Evolutionary conservation across 2,888 invertebrate genomes (phyloP).

Genomic region (Clostera curtula): DNA sequence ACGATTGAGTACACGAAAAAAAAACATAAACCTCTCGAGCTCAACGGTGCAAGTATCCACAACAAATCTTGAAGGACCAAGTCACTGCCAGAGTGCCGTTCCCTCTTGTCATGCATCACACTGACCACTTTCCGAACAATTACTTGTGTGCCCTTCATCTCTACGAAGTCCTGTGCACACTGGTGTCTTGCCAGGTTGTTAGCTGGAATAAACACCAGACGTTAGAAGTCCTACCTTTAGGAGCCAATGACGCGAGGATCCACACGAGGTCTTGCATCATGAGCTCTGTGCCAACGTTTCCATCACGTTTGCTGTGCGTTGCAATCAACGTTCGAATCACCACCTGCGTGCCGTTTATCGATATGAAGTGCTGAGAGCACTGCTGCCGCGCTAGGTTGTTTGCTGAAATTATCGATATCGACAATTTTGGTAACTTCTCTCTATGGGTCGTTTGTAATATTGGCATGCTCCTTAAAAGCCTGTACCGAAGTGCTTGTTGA

Average conservation of each 20-base stretch:
- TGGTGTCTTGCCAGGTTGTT: constrained; percentile 57
- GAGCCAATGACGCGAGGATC: constrained; percentile 75
- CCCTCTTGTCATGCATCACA: constrained; percentile 62
- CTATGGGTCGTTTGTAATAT: constrained; percentile 4
- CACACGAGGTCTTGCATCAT: constrained; percentile 76
- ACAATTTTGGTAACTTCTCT: constrained; percentile 16
- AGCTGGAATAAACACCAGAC: constrained; percentile 46
- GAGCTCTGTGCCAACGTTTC: constrained; percentile 65
- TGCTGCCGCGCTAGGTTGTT: constrained; percentile 67
- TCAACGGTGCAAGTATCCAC: constrained; percentile 73
- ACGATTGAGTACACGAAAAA: no score
- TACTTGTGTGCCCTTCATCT: constrained; percentile 66
- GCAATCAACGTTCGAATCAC: constrained; percentile 71
- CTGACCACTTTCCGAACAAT: constrained; percentile 64
- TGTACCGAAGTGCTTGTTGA: constrained; percentile 2
- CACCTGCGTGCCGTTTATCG: constrained; percentile 72
- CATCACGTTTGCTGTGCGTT: constrained; percentile 68
- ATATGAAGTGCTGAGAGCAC: constrained; percentile 69
- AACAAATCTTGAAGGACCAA: constrained; percentile 69
- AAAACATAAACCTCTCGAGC: constrained; percentile 55
- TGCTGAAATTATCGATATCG: constrained; percentile 54
- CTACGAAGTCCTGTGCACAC: constrained; percentile 65
- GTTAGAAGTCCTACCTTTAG: constrained; percentile 57
- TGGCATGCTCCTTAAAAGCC: constrained; percentile 2
- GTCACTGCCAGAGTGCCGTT: constrained; percentile 55